Base-by-base conservation (phyloP, 1,140 invertebrate genomes). In the Saccostrea cuccullata region DNA sequence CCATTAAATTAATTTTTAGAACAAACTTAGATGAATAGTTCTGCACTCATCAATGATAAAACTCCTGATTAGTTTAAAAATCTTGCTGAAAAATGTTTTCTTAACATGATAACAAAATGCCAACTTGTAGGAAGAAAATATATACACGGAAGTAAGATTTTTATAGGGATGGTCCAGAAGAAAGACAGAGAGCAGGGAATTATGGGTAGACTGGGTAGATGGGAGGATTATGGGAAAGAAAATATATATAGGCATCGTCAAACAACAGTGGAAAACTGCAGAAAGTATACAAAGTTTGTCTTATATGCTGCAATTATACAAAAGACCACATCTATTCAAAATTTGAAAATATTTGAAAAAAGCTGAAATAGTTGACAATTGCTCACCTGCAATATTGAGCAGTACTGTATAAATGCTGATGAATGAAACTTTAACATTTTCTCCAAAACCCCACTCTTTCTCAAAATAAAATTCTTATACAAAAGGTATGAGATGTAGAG, bases 251-350 rank as follows among this genome's bases (percentile, higher is more conserved):
- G 70, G 70, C 70, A 77, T 77, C 70, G 70, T 77, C 70, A 77
- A 26, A 77, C 70, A 77, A 77, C 70, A 36, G 70, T 77, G 70
- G 70, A 36, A 77, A 36, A 77, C 70, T 77, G 70, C 70, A 77
- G 70, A 77, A 77, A 77, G 70, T 77, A 77, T 36, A 77, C 70
- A 77, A 77, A 77, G 70, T 77, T 47, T 36, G 15, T 36, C 26
- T 77, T 30, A 12, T 77, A 77, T 26, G 9, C 26, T 73, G 70
- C 70, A 73, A 30, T 77, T 77, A 77, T 77, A 26, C 70, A 64
- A 64, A 20, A 30, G 70, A 77, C 70, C 70, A 77, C 26, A 36
- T 77, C 70, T 77, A 77, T 77, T 77, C 26, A 77, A 77, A 77
- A 40, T 30, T 36, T 26, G 23, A 30, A 30, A 77, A 77, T 30